phyloP scores from a whole-genome alignment of 92 coral and sea anemone species.

The Porites cylindrica region DNA sequence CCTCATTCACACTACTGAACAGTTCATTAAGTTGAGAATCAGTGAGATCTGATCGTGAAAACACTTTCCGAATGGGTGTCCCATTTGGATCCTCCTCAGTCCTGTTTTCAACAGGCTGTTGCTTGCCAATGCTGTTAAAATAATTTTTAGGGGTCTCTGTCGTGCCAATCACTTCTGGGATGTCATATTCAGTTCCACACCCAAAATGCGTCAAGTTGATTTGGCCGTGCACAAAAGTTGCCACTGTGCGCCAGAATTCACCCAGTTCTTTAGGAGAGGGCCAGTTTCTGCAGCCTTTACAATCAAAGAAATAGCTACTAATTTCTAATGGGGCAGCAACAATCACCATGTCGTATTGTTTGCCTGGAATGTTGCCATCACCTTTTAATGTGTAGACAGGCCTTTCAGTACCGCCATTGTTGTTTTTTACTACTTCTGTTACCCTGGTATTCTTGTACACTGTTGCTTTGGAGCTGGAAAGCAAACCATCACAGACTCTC shows the following conservation, averaged over 20 bases:
- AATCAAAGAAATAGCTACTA: slow-evolving; percentile 63
- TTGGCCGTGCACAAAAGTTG: slow-evolving; percentile 81
- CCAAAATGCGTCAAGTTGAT: slow-evolving; percentile 81
- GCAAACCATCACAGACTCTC: slow-evolving; percentile 90
- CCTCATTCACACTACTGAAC: slow-evolving; percentile 57
- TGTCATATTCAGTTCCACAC: slow-evolving; percentile 44
- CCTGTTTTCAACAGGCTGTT: slow-evolving; percentile 72
- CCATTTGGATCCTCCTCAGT: slow-evolving; percentile 36
- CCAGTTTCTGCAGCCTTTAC: slow-evolving; percentile 87
- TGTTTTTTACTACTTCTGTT: slow-evolving; percentile 63
- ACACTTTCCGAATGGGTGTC: slow-evolving; percentile 78
- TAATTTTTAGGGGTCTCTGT: slow-evolving; percentile 85
- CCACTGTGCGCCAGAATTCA: slow-evolving; percentile 92
- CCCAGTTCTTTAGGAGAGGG: slow-evolving; percentile 72
- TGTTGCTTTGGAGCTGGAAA: slow-evolving; percentile 69
- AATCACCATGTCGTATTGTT: slow-evolving; percentile 83
- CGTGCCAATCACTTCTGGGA: slow-evolving; percentile 79
- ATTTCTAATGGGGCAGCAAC: slow-evolving; percentile 89
- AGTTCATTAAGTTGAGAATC: slow-evolving; percentile 60
- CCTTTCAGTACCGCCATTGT: neutral
- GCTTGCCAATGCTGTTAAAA: slow-evolving; percentile 86
- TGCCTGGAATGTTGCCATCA: slow-evolving; percentile 22
- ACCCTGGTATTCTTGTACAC: slow-evolving; percentile 78
- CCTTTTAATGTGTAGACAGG: slow-evolving; percentile 73
- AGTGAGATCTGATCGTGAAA: slow-evolving; percentile 80